Conservation (phyloP, 2,888 invertebrate genomes). For the Synanthedon andrenaeformis region DNA sequence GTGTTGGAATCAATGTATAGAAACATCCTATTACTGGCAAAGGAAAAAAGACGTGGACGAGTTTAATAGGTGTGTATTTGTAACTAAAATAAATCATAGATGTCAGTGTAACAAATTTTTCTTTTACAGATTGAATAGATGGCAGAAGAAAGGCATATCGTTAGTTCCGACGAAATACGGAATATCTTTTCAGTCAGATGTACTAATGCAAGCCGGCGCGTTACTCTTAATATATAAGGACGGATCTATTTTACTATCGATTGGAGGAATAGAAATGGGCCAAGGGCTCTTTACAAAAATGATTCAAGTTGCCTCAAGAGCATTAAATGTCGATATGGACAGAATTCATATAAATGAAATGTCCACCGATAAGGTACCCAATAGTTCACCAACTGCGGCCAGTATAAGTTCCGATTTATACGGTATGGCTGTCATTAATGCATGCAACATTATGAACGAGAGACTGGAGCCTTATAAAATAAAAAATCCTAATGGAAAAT, state of each 20-base stretch:
- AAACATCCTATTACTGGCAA: conserved; percentile 72
- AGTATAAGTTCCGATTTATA: conserved; percentile 84
- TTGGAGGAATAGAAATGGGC: conserved; percentile 92
- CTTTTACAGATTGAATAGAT: conserved; percentile 72
- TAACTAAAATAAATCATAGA: neutral
- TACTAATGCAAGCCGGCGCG: conserved; percentile 83
- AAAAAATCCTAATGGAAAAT: conserved; percentile 75
- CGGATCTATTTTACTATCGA: conserved; percentile 82
- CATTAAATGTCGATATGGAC: conserved; percentile 70
- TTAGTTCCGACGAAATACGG: conserved; percentile 83
- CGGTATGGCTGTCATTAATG: conserved; percentile 83
- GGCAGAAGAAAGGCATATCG: conserved; percentile 82
- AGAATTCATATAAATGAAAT: conserved; percentile 81
- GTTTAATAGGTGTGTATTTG: conserved; percentile 75
- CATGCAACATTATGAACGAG: conserved; percentile 75
- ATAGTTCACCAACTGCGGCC: conserved; percentile 83
- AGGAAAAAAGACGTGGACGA: conserved; percentile 70
- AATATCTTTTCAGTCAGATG: conserved; percentile 75
- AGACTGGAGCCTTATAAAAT: conserved; percentile 76
- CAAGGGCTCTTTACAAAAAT: conserved; percentile 92
- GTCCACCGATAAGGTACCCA: conserved; percentile 85
- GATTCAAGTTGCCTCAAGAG: conserved; percentile 82
- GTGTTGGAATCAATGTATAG: conserved; percentile 84
- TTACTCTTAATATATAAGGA: conserved; percentile 81
- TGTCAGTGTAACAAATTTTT: neutral